A percentile compares a stretch with the other conserved stretches of the same genome.
Evolutionary conservation across 2,113 vertebrate species (phyloP).

Genomic region (Tylochromis polylepis): DNA sequence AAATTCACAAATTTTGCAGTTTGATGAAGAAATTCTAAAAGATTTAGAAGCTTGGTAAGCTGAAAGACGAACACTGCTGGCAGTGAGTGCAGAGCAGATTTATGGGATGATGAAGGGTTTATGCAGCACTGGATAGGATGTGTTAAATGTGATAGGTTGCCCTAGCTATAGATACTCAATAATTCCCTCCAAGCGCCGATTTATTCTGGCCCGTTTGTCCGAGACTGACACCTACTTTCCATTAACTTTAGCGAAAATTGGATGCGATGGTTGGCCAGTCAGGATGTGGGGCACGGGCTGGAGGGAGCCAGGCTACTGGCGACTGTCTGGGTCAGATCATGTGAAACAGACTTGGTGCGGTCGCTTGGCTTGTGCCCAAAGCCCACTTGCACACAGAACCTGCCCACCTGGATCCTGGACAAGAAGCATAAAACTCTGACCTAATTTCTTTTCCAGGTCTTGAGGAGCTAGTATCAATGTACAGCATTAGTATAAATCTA

Average conservation of each 20-base stretch:
- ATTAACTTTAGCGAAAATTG: not conserved
- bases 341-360: not conserved
- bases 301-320: not conserved
- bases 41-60: not conserved
- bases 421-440: not conserved
- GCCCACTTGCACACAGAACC: not conserved
- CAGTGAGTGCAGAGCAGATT: not conserved
- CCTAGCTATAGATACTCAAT: not conserved
- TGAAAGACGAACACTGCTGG: not conserved
- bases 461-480: not conserved
- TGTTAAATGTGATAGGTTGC: not conserved
- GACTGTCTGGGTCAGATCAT: not conserved
- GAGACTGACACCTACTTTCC: not conserved
- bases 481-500: not conserved
- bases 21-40: not conserved
- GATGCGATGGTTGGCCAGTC: not conserved
- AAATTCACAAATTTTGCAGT: not conserved
- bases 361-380: not conserved
- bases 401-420: not conserved
- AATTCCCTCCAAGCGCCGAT: not conserved
- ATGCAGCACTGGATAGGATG: not conserved
- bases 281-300: constrained; percentile 20
- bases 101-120: not conserved
- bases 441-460: not conserved
- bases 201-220: not conserved